These are phyloP conservation scores for Rotaria magnacalcarata DNA, from an alignment of 2,888 invertebrate species.

Conservation along the genomic window DNA sequence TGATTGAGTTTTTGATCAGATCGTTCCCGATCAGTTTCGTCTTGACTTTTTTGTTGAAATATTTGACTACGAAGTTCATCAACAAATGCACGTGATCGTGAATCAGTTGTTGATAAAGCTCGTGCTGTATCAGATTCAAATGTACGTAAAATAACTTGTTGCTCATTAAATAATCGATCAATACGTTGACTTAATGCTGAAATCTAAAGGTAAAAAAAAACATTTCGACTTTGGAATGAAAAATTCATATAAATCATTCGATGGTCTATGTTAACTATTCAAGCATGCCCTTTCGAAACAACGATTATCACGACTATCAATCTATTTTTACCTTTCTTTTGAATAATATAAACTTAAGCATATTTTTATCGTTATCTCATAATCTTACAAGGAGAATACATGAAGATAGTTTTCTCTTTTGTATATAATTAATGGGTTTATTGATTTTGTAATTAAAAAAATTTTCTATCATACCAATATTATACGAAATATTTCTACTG, in stretches of 20 bases:
- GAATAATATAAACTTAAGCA: too few relatives aligned
- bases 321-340: too few relatives aligned
- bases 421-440: too few relatives aligned
- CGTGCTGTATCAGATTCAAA: constrained; percentile 44
- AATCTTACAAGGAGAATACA: too few relatives aligned
- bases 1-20: constrained; percentile 27
- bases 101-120: constrained; percentile 40
- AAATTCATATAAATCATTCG: neutral
- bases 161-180: constrained; percentile 45
- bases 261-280: neutral
- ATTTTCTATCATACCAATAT: too few relatives aligned
- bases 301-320: too few relatives aligned
- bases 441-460: too few relatives aligned
- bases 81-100: constrained; percentile 12
- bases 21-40: constrained; percentile 33
- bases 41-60: constrained; percentile 38
- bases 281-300: neutral
- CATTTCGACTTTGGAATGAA: neutral
- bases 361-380: too few relatives aligned
- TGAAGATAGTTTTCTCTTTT: too few relatives aligned
- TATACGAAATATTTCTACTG: too few relatives aligned
- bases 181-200: constrained; percentile 38
- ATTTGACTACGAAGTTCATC: constrained; percentile 44
- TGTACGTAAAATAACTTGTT: constrained; percentile 43
- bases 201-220: constrained; percentile 3